Evolutionary conservation across 2,797 vertebrate species (phyloP).

Genomic region (Hemitrygon akajei): DNA sequence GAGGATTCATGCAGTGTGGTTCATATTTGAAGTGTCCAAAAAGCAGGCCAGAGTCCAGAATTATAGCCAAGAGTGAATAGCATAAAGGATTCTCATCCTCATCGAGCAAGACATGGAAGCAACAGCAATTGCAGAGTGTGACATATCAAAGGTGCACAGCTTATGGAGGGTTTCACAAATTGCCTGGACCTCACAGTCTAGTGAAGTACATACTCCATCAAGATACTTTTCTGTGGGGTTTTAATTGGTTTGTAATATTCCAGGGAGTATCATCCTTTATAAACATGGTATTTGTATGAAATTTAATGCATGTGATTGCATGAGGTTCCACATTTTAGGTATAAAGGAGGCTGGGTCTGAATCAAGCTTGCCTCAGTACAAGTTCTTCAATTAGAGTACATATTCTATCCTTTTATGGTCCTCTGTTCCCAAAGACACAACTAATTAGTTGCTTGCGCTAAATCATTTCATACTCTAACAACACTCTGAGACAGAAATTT

Average conservation of each 20-base stretch:
- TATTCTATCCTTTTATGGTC: neutral
- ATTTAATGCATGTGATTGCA: neutral
- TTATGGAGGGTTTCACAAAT: neutral
- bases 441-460: neutral
- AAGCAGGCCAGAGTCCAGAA: neutral
- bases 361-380: neutral
- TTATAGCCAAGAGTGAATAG: neutral
- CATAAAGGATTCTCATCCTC: neutral
- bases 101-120: neutral
- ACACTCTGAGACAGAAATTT: neutral
- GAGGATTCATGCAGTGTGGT: neutral
- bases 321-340: neutral
- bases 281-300: neutral
- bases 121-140: neutral
- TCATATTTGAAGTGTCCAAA: neutral
- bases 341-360: neutral
- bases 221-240: neutral
- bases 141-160: neutral
- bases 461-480: neutral
- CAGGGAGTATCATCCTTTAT: neutral
- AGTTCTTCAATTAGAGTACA: neutral
- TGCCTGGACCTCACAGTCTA: neutral
- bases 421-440: neutral
- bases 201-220: neutral
- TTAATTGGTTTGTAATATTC: neutral